Percentiles rank a stretch among this genome's conserved stretches.
phyloP scores from a whole-genome alignment of 1,140 invertebrate species.

The Theocolax elegans region DNA sequence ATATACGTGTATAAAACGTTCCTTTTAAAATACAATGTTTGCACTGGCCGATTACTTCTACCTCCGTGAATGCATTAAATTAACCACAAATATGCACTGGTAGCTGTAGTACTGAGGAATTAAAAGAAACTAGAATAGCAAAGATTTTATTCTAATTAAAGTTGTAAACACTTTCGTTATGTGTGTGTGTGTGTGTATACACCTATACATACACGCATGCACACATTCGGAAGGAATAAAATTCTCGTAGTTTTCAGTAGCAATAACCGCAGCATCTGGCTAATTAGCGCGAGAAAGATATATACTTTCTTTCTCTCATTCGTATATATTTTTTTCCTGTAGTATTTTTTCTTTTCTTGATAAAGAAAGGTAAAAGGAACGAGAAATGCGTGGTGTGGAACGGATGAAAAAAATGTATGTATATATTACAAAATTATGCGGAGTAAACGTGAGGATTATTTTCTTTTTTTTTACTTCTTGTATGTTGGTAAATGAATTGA shows the following conservation, averaged over 20 bases:
- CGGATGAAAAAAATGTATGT: too few relatives aligned
- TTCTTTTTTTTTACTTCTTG: too few relatives aligned
- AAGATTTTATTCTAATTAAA: conserved; percentile 32
- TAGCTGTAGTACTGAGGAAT: not conserved
- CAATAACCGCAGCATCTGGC: conserved; percentile 17
- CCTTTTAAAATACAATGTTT: too few relatives aligned
- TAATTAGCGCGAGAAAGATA: conserved; percentile 22
- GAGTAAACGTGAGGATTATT: too few relatives aligned
- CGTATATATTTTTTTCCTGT: too few relatives aligned
- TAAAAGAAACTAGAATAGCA: conserved; percentile 6
- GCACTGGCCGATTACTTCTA: not conserved
- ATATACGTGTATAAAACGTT: too few relatives aligned
- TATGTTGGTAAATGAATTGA: too few relatives aligned
- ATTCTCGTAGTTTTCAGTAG: not conserved
- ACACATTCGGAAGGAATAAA: too few relatives aligned
- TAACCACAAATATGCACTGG: conserved; percentile 1
- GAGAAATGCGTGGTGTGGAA: too few relatives aligned
- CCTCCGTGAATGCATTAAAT: not conserved
- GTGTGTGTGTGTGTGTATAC: not conserved
- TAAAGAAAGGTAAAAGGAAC: too few relatives aligned
- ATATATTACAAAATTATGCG: too few relatives aligned
- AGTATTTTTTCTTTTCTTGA: too few relatives aligned
- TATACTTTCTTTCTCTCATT: not conserved
- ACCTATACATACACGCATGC: not conserved
- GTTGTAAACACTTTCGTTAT: conserved; percentile 28